Conservation (phyloP, 2,797 vertebrate genomes). For the Sebastolobus altivelis region DNA sequence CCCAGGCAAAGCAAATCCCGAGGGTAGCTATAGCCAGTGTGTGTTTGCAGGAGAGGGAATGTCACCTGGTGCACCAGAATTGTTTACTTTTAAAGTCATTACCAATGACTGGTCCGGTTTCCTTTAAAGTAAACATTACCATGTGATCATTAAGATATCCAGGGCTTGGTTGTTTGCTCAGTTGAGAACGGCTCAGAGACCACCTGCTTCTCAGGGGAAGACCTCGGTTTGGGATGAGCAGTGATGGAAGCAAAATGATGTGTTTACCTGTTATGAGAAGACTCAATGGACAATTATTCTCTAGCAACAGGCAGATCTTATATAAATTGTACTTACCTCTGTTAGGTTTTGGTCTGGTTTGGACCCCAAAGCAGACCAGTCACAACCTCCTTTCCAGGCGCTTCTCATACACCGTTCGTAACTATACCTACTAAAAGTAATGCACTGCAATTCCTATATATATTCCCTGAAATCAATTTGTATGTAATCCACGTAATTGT, state of each 20-base stretch:
- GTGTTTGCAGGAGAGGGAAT: neutral
- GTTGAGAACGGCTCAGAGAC: neutral
- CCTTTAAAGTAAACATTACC: conserved; percentile 9
- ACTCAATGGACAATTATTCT: neutral
- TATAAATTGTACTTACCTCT: too few species aligned
- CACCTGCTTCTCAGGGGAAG: neutral
- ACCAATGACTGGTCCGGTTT: neutral
- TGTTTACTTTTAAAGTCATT: conserved; percentile 10
- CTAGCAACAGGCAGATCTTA: neutral
- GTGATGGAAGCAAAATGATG: neutral
- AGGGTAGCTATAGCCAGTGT: neutral
- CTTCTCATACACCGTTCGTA: too few species aligned
- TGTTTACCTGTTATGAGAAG: neutral
- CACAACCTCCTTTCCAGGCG: neutral
- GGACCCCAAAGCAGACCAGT: too few species aligned
- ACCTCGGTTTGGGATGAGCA: neutral
- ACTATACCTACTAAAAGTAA: too few species aligned
- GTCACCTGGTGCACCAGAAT: neutral
- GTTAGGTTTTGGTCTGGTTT: too few species aligned
- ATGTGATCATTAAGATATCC: neutral
- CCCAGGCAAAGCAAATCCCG: neutral
- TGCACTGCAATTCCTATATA: too few species aligned
- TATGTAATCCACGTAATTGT: too few species aligned
- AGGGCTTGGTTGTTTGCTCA: conserved; percentile 1
- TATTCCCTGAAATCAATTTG: too few species aligned